Base-by-base conservation (phyloP, 2,113 vertebrate species). In the Centropristis striata region DNA sequence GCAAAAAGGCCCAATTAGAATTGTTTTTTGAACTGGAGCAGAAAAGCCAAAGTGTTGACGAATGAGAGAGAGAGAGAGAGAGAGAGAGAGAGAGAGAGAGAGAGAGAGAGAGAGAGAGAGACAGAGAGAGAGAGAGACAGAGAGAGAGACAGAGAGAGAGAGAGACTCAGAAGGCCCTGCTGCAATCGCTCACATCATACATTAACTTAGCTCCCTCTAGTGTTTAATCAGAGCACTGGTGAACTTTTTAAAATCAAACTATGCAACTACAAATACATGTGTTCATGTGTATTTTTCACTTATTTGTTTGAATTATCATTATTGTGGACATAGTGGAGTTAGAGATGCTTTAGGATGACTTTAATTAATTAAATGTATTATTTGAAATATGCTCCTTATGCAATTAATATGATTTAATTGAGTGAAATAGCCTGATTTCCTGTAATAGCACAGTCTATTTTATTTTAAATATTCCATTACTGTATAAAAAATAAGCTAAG, bases 191-290 rank as follows among this genome's bases (percentile, higher is more conserved):
- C 67, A 15, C 75, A 86, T 92, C 86, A 84, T 63, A 95, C 95
- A 96, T 97, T 96, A 96, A 92, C 96, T 96, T 96, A 97, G 96
- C 97, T 92, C 97, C 97, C 97, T 99, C 98, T 97, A 96, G 97
- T 97, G 98, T 86, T 15, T 41, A 44, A 27, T 55, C 12, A 8
- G 0, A 36, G 82, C 15, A 85, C 44, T 44, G 73, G 20, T 16
- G n/a, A n/a, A 8, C 32, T 37, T 37, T 50, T 53, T 13, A 12
- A 28, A 25, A 51, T 13, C 21, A 46, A 42, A 5, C 36, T 20
- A 75, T n/a, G 3, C 44, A 58, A 69, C 21, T 3, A 8, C 49
- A 63, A 9, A 23, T 21, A 20, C 2, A 57, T 21, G 3, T 10
- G 11, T 71, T 50, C 5, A 54, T 42, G 15, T 13, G 16, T 2